Evolutionary conservation across 2,797 vertebrate species (phyloP).

Genomic region (Melanotaenia trifasciata): DNA sequence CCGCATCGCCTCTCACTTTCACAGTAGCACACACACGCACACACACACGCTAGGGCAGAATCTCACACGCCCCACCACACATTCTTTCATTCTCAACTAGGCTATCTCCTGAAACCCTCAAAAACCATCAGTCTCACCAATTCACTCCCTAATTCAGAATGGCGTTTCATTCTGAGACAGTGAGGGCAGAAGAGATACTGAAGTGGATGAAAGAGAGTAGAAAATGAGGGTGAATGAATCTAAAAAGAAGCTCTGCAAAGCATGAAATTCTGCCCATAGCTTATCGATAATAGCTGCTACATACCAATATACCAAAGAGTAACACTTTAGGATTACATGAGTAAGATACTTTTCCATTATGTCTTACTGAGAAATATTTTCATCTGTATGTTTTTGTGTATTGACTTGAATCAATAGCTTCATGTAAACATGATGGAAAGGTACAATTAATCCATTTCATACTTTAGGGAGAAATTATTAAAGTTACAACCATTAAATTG

Average conservation of each 20-base stretch:
- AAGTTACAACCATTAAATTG: conserved; percentile 4
- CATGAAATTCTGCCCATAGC: conserved; percentile 58
- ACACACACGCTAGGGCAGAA: conserved; percentile 38
- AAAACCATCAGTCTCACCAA: conserved; percentile 76
- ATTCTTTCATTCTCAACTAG: conserved; percentile 66
- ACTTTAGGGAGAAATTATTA: conserved; percentile 10
- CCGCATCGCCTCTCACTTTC: conserved; percentile 41
- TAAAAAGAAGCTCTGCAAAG: conserved; percentile 55
- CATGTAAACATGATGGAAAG: neutral
- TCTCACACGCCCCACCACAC: conserved; percentile 45
- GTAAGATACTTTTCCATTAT: conserved; percentile 11
- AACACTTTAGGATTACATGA: conserved; percentile 40
- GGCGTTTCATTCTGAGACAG: conserved; percentile 71
- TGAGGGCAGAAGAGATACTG: conserved; percentile 56
- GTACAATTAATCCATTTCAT: neutral
- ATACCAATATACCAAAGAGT: conserved; percentile 19
- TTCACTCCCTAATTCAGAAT: conserved; percentile 75
- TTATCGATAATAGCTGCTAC: conserved; percentile 46
- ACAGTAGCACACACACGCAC: conserved; percentile 14
- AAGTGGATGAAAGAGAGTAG: conserved; percentile 65
- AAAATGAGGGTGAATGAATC: conserved; percentile 68
- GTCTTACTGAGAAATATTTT: neutral
- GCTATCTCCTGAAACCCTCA: conserved; percentile 70
- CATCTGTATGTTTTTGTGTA: conserved; percentile 2
- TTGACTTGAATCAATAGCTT: conserved; percentile 4